A percentile compares a stretch with the other conserved stretches of the same genome.
Conservation (phyloP, 2,797 vertebrate genomes). For the Onychomys arenicola region DNA sequence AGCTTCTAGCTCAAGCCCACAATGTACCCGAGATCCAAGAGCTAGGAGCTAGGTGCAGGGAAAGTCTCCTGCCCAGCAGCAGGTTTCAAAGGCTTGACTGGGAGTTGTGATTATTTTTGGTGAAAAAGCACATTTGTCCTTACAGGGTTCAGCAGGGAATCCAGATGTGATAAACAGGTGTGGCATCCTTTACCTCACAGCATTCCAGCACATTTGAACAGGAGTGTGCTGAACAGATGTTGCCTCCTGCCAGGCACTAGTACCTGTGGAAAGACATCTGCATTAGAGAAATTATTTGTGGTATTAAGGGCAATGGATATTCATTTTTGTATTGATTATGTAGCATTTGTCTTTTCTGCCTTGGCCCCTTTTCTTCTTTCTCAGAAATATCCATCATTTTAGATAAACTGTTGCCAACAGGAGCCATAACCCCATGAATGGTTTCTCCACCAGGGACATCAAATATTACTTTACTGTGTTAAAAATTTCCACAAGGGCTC, state of each 20-base stretch:
- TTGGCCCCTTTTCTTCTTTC: background rate
- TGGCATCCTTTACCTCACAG: too few relatives aligned
- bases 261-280: background rate
- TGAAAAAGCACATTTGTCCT: rapidly evolving
- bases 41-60: too few relatives aligned
- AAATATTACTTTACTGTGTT: background rate
- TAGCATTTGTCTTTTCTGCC: background rate
- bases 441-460: background rate
- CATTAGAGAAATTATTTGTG: background rate
- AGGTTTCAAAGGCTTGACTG: background rate
- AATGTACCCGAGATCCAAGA: background rate
- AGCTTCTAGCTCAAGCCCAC: background rate
- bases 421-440: background rate
- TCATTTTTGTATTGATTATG: background rate
- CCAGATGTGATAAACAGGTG: background rate
- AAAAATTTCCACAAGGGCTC: background rate
- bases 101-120: background rate
- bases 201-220: background rate
- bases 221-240: background rate
- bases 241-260: background rate
- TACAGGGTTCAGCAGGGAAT: background rate
- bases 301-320: background rate
- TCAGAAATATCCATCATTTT: background rate
- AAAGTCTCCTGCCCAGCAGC: background rate
- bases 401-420: background rate